Base-by-base conservation (phyloP, 2,113 vertebrate genomes). In the Castor canadensis region DNA sequence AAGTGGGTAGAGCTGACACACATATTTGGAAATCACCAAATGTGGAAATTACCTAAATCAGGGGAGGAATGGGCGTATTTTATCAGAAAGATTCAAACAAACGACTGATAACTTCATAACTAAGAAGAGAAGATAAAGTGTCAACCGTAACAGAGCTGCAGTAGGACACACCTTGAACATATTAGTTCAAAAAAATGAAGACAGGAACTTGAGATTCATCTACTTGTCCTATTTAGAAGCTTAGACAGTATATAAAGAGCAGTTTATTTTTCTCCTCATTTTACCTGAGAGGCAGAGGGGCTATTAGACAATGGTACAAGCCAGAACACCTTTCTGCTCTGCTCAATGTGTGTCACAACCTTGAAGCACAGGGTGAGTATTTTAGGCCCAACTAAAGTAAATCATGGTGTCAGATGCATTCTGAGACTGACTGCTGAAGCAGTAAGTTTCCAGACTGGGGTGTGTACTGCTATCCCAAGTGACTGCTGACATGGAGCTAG, bases 181-280 rank as follows among this genome's bases (percentile, higher is more conserved):
- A n/a, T 3, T 15, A 28, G 28, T 35, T 49, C 47, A 32, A 24
- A 60, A 43, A 47, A 67, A 75, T 47, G 67, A 40, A 84, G 88
- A 60, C 5, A 24, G 6, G 45, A 9, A 43, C 16, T 10, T 54
- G 35, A 8, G 26, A 10, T 56, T 73, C 62, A 47, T 11, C 62
- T 77, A 22, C 24, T 35, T 38, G 10, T n/a, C 52, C 64, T 62
- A 35, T 26, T 73, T 40, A 32, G 35, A 81, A 35, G 19, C 52
- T 66, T 3, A 58, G 62, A 72, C 20, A 40, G n/a, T 5, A 47
- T 7, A 49, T 17, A 62, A 85, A 7, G 32, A 94, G 79, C 9
- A 56, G 72, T 11, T 77, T 58, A 38, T 62, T 89, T 93, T 75
- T 76, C 28, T 47, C 79, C 86, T 93, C 49, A 54, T 95, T 93